A percentile compares a stretch with the other conserved stretches of the same genome.
Conservation (phyloP, 2,797 vertebrate genomes). For the Tapera naevia region DNA sequence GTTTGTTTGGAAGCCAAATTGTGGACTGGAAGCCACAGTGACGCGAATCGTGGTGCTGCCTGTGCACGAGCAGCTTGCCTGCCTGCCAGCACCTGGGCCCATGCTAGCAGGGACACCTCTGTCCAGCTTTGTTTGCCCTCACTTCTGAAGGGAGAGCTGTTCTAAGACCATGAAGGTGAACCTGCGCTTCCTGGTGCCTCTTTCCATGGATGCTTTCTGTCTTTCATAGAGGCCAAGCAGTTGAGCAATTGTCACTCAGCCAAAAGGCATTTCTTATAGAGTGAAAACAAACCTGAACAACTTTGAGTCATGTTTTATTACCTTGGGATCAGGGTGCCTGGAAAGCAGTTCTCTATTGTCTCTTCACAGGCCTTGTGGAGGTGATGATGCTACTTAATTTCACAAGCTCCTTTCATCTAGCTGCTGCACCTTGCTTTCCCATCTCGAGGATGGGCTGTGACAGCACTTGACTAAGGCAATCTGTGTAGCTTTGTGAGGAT, state of each 20-base stretch:
- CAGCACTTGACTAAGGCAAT: conserved; percentile 47
- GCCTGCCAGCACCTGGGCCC: neutral
- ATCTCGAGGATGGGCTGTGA: conserved; percentile 33
- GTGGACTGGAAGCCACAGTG: neutral
- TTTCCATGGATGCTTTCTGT: neutral
- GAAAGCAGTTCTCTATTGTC: conserved; percentile 52
- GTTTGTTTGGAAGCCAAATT: neutral
- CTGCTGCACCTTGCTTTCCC: neutral
- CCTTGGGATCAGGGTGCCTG: conserved; percentile 41
- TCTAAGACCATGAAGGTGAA: neutral
- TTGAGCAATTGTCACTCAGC: neutral
- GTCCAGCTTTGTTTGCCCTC: neutral
- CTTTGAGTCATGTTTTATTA: conserved; percentile 52
- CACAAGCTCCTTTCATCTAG: conserved; percentile 51
- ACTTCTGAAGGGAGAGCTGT: neutral
- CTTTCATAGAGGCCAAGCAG: neutral
- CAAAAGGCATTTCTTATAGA: neutral
- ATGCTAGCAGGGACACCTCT: neutral
- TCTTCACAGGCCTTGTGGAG: conserved; percentile 4
- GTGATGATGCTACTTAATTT: conserved; percentile 53
- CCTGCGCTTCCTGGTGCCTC: neutral
- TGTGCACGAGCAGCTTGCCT: fast-evolving
- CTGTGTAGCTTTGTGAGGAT: conserved; percentile 47
- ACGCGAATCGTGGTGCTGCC: neutral
- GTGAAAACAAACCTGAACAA: neutral